These are phyloP conservation scores for Microdon myrmicae DNA, from an alignment of 2,888 invertebrate species.

Conservation along the genomic window DNA sequence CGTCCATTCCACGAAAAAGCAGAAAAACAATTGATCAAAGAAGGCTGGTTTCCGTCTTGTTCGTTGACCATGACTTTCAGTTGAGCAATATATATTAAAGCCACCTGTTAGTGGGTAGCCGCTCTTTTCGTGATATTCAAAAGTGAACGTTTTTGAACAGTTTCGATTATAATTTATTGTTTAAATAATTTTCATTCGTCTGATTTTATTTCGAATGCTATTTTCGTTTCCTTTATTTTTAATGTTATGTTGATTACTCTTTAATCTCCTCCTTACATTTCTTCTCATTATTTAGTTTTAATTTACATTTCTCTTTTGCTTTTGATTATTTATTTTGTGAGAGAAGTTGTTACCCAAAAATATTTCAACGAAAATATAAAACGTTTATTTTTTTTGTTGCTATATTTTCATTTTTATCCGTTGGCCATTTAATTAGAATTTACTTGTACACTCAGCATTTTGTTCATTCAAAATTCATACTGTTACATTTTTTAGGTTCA, in stretches of 20 bases:
- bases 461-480: not conserved
- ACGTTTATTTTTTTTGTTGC: not conserved
- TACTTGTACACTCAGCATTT: slow-evolving; percentile 1
- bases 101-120: no score
- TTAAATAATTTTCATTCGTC: slow-evolving; percentile 2
- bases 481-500: slow-evolving; percentile 17
- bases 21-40: no score
- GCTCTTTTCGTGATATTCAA: no score
- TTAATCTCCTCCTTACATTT: not conserved
- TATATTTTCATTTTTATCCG: not conserved
- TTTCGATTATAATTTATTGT: slow-evolving; percentile 8
- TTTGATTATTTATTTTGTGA: slow-evolving; percentile 11
- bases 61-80: no score
- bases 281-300: slow-evolving; percentile 1
- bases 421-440: not conserved
- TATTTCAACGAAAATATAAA: not conserved
- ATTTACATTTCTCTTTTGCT: slow-evolving; percentile 1
- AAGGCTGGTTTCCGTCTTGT: no score
- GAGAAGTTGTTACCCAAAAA: not conserved
- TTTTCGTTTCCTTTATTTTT: not conserved
- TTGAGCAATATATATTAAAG: no score
- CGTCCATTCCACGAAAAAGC: no score
- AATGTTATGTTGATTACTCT: slow-evolving; percentile 1
- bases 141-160: no score
- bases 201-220: slow-evolving; percentile 1